Evolutionary conservation across 2,888 invertebrate species (phyloP).

Genomic region (Operophtera brumata): DNA sequence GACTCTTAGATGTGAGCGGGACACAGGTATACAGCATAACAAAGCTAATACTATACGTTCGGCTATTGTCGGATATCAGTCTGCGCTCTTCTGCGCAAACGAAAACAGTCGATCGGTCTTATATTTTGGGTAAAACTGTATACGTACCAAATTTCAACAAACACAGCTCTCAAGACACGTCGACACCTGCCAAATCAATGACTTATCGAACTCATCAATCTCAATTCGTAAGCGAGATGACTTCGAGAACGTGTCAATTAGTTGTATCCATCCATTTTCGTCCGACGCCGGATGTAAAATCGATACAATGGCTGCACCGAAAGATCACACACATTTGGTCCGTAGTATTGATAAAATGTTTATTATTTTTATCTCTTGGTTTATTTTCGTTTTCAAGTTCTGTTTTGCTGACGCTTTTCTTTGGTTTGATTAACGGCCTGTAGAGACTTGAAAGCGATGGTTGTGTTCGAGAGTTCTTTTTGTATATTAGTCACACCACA

Average conservation of each 20-base stretch:
- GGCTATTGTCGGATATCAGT: no score
- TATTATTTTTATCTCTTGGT: slow-evolving; percentile 40
- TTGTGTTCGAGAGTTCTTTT: slow-evolving; percentile 9
- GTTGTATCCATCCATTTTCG: slow-evolving; percentile 58
- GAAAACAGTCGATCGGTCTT: no score
- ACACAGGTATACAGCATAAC: no score
- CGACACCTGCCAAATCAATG: not conserved
- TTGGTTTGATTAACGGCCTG: slow-evolving; percentile 16
- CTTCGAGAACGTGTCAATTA: slow-evolving; percentile 35
- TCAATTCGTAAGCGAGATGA: slow-evolving; percentile 27
- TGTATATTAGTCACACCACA: slow-evolving; percentile 5
- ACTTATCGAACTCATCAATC: slow-evolving; percentile 21
- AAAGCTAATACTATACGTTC: no score
- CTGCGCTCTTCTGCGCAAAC: no score
- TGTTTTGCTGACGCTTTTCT: slow-evolving; percentile 18
- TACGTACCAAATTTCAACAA: not conserved
- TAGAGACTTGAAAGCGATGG: slow-evolving; percentile 17
- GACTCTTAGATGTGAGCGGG: no score
- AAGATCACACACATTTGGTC: slow-evolving; percentile 62
- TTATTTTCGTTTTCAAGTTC: slow-evolving; percentile 23
- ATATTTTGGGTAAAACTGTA: no score
- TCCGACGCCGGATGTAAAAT: slow-evolving; percentile 69
- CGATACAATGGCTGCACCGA: slow-evolving; percentile 68
- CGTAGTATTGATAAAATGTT: slow-evolving; percentile 42
- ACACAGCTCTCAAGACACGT: not conserved